Base-by-base conservation (phyloP, 2,113 vertebrate species). In the Podarcis raffonei region DNA sequence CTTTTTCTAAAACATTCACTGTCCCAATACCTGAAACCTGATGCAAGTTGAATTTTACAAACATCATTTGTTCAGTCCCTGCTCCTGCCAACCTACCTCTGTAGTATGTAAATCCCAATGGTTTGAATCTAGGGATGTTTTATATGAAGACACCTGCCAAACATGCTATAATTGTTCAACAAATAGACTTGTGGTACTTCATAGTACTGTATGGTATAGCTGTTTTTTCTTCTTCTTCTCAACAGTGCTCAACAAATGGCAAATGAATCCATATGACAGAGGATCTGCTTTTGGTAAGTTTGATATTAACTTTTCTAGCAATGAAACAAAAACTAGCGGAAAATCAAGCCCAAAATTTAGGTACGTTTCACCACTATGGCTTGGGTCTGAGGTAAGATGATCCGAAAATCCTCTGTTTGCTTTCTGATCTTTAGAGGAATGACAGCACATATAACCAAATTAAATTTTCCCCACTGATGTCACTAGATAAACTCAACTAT, bases 201-300 rank as follows among this genome's bases (percentile, higher is more conserved):
- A 37, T 27, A 57, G 42, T 37, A 81, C 37, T 42, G 32, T 25
- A 71, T 53, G 48, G 8, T 80, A 71, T 11, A 59, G 20, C 69
- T 88, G 18, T 32, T 92, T 89, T 93, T 90, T 3, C 78, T 92
- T 2, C 0, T 89, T 94, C 0, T 89, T 94, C 37, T 80, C 87
- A 90, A 89, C 88, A 99, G 99, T 99, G 84, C 98, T 99, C 88
- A 99, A 98, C 97, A 99, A 97, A 90, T 99, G 99, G 98, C 99
- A 99, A 85, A 99, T 99, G 98, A 99, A 99, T 93, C 99, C 99
- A 0, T 99, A 99, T 89, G 99, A 99, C 69, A 98, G 99, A 97
- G 98, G 98, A 86, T 72, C 98, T 90, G 98, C 99, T 83, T 99
- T 99, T 93, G 99, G 99, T 99, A 95, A 98, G 98, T 97, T n/a